Evolutionary conservation across 2,888 invertebrate species (phyloP).

Genomic region (Campoplex nolae): DNA sequence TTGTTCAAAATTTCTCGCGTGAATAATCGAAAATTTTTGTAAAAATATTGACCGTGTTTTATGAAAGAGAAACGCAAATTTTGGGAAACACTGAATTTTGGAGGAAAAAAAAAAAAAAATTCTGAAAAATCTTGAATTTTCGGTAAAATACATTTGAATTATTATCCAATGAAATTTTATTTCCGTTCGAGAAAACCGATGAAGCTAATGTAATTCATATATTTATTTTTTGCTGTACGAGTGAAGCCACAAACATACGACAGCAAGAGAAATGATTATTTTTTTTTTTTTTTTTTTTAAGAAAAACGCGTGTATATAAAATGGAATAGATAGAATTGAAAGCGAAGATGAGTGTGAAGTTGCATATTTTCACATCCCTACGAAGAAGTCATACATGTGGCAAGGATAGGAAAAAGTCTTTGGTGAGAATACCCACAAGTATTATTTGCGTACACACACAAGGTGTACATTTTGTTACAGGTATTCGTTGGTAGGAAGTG

Average conservation of each 20-base stretch:
- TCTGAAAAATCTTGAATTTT: neutral
- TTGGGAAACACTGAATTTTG: too few relatives aligned
- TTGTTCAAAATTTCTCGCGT: neutral
- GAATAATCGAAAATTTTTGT: neutral
- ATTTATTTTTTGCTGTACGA: neutral
- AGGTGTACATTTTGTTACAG: constrained; percentile 19
- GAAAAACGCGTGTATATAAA: constrained; percentile 3
- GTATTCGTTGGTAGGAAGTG: constrained; percentile 54
- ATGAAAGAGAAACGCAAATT: neutral
- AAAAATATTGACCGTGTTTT: neutral
- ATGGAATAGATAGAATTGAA: constrained; percentile 5
- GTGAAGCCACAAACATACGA: neutral
- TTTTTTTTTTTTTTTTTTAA: neutral
- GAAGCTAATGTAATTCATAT: too few relatives aligned
- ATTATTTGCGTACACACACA: constrained; percentile 16
- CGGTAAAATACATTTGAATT: neutral
- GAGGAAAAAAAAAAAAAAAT: neutral
- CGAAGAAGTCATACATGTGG: constrained; percentile 28
- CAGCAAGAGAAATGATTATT: neutral
- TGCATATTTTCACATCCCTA: neutral
- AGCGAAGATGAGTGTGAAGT: constrained; percentile 19
- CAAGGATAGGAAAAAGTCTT: constrained; percentile 7
- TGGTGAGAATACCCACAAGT: constrained; percentile 32
- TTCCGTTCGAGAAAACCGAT: too few relatives aligned
- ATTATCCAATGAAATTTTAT: too few relatives aligned